These are phyloP conservation scores for Teleiodes luculella DNA, from an alignment of 2,888 invertebrate genomes.

Conservation along the genomic window DNA sequence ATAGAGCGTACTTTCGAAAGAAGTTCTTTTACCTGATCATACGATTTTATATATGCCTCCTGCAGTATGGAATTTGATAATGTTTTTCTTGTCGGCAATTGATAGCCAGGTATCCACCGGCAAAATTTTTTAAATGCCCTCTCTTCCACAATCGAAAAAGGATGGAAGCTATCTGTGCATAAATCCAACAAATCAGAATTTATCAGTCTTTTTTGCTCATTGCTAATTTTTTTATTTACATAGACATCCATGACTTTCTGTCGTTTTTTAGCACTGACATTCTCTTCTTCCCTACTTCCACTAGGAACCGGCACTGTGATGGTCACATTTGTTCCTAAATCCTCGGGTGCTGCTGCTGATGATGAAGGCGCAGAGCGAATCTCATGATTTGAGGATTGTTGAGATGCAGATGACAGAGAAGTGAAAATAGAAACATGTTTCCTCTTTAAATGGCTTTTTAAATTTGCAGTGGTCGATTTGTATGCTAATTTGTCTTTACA, in stretches of 20 bases:
- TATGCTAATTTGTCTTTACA: constrained; percentile 12
- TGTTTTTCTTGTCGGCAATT: constrained; percentile 27
- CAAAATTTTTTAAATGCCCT: constrained; percentile 26
- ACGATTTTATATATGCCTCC: constrained; percentile 6
- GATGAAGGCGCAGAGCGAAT: neutral
- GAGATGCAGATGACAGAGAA: neutral
- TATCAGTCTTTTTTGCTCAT: constrained; percentile 22
- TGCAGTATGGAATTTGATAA: constrained; percentile 17
- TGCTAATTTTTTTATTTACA: constrained; percentile 18
- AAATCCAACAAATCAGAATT: constrained; percentile 19
- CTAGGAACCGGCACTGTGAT: neutral
- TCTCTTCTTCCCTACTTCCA: neutral
- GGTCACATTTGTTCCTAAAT: neutral
- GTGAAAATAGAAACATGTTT: constrained; percentile 6
- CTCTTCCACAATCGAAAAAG: constrained; percentile 30
- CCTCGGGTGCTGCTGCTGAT: neutral
- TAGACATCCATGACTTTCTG: constrained; percentile 15
- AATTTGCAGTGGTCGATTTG: constrained; percentile 12
- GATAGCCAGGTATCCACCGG: constrained; percentile 29
- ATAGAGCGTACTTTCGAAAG: constrained; percentile 5
- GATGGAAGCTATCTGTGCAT: constrained; percentile 25
- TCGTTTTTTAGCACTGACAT: neutral
- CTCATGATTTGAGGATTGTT: too few species aligned
- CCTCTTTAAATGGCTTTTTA: constrained; percentile 14
- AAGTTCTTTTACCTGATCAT: neutral